Evolutionary conservation across 2,113 vertebrate genomes (phyloP).

Genomic region (Piprites chloris): DNA sequence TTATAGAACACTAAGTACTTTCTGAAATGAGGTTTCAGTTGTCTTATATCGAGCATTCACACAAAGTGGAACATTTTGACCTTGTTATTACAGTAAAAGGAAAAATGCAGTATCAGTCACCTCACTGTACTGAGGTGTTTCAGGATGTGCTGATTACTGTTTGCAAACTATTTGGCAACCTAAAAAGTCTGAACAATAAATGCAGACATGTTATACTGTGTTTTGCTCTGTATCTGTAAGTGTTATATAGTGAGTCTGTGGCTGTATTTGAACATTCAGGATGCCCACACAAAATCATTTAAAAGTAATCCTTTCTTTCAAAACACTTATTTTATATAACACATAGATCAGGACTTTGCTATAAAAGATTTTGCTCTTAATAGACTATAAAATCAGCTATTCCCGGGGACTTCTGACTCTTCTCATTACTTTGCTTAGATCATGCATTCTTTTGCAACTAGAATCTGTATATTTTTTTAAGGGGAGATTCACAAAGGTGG

Average conservation of each 20-base stretch:
- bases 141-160: neutral
- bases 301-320: neutral
- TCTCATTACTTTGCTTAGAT: conserved; percentile 40
- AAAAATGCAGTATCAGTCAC: neutral
- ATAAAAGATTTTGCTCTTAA: conserved; percentile 5
- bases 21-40: conserved; percentile 22
- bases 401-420: neutral
- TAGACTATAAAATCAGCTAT: conserved; percentile 1
- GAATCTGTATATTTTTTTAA: neutral
- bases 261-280: neutral
- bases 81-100: neutral
- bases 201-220: neutral
- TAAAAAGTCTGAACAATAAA: neutral
- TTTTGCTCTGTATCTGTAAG: neutral
- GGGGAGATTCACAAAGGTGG: neutral
- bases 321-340: neutral
- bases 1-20: neutral
- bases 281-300: neutral
- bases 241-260: neutral
- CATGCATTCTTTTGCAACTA: conserved; percentile 14
- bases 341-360: neutral
- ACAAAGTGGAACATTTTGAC: conserved; percentile 17
- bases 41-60: neutral
- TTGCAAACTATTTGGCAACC: neutral
- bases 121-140: neutral